Evolutionary conservation across 2,113 vertebrate genomes (phyloP).

Genomic region (Serilophus lunatus): DNA sequence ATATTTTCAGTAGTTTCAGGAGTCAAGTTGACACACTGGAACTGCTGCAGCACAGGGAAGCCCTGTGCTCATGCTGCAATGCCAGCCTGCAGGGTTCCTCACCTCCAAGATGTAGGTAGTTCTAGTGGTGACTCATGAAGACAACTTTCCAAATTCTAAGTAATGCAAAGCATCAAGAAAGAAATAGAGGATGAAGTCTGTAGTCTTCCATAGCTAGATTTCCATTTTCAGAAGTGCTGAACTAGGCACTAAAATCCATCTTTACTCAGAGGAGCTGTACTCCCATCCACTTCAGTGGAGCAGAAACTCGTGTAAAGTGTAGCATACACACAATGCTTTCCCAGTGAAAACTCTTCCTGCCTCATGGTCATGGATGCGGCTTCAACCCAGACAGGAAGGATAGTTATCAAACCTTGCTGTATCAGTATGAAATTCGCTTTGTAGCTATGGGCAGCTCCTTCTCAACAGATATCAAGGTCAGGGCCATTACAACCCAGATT

Average conservation of each 20-base stretch:
- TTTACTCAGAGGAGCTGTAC: background rate
- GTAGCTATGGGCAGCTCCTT: background rate
- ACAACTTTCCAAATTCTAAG: background rate
- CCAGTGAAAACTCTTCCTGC: background rate
- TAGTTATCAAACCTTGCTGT: background rate
- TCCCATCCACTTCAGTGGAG: background rate
- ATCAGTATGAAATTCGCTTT: background rate
- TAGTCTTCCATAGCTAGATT: background rate
- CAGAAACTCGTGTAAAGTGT: background rate
- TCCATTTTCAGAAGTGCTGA: background rate
- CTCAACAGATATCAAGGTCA: background rate
- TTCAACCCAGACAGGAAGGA: background rate
- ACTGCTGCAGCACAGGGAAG: background rate
- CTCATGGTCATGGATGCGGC: background rate
- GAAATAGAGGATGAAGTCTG: background rate
- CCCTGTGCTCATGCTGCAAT: background rate
- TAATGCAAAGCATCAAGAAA: background rate
- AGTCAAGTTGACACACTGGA: accelerated
- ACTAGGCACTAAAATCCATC: background rate
- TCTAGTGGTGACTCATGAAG: background rate
- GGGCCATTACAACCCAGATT: background rate
- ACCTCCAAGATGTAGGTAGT: background rate
- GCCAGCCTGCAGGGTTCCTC: background rate
- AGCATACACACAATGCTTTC: background rate
- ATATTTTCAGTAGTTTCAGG: background rate